Evolutionary conservation across 2,888 invertebrate species (phyloP).

Genomic region (Cotesia congregata): DNA sequence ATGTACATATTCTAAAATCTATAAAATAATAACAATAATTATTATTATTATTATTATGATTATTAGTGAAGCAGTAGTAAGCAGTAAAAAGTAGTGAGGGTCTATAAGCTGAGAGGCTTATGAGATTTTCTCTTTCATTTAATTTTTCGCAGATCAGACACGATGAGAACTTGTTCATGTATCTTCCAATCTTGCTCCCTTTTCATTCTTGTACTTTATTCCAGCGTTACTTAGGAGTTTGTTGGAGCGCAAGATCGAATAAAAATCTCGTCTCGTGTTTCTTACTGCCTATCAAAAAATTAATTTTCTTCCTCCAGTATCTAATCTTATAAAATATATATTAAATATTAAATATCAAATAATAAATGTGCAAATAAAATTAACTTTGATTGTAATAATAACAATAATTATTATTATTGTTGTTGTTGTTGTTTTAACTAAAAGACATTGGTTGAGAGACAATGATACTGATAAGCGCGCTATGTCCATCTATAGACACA

Average conservation of each 20-base stretch:
- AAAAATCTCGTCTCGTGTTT: conserved; percentile 47
- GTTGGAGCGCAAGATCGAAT: conserved; percentile 42
- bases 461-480: background rate
- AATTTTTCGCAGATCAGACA: conserved; percentile 51
- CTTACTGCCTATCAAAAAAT: conserved; percentile 42
- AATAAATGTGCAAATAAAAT: too few relatives aligned
- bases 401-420: background rate
- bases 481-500: background rate
- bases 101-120: conserved; percentile 55
- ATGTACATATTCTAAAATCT: too few relatives aligned
- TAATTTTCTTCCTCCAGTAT: conserved; percentile 41
- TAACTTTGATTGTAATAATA: background rate
- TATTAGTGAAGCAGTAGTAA: too few relatives aligned
- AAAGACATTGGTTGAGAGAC: conserved; percentile 1
- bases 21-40: too few relatives aligned
- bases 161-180: conserved; percentile 46
- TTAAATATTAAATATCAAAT: background rate
- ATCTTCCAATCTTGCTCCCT: conserved; percentile 29
- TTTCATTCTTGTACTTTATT: conserved; percentile 1
- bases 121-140: conserved; percentile 56
- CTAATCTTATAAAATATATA: background rate
- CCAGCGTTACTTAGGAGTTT: conserved; percentile 11
- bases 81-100: background rate
- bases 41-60: too few relatives aligned
- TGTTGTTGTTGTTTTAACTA: background rate